Percentiles rank a stretch among this genome's conserved stretches.
phyloP scores from a whole-genome alignment of 2,797 vertebrate genomes.

The Vultur gryphus region DNA sequence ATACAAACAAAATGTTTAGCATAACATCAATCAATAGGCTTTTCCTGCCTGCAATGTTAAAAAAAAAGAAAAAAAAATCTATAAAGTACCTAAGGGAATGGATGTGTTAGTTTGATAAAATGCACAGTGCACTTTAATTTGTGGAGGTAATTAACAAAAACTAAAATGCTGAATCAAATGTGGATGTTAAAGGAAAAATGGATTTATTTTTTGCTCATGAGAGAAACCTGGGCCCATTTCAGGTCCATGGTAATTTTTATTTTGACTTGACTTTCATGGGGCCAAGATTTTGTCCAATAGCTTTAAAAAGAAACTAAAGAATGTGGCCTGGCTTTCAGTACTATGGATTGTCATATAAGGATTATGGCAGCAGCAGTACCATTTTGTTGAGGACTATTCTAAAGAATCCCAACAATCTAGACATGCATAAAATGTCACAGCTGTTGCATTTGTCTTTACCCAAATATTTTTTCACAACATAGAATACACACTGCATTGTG shows the following conservation, averaged over 20 bases:
- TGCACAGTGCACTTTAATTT: neutral
- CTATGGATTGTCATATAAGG: neutral
- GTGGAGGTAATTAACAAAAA: neutral
- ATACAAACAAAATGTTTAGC: neutral
- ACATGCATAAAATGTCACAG: conserved; percentile 53
- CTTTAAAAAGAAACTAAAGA: neutral
- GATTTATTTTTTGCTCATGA: neutral
- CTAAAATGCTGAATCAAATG: neutral
- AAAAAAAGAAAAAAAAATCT: neutral
- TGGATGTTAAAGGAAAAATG: neutral
- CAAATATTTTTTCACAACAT: conserved; percentile 13
- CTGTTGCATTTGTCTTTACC: conserved; percentile 42
- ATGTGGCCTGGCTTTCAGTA: neutral
- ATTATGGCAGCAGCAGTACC: neutral
- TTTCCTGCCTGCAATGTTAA: neutral
- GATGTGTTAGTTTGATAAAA: neutral
- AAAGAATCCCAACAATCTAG: conserved; percentile 18
- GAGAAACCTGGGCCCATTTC: neutral
- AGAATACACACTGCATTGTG: neutral
- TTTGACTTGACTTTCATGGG: neutral
- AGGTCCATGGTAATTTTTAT: neutral
- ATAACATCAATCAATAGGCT: neutral
- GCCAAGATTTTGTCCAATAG: neutral
- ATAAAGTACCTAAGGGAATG: neutral
- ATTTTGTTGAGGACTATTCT: neutral